Evolutionary conservation across 2,888 invertebrate genomes (phyloP), one percentile per base, ranked within the genome.

Genomic region (Dryomyza anilis): DNA sequence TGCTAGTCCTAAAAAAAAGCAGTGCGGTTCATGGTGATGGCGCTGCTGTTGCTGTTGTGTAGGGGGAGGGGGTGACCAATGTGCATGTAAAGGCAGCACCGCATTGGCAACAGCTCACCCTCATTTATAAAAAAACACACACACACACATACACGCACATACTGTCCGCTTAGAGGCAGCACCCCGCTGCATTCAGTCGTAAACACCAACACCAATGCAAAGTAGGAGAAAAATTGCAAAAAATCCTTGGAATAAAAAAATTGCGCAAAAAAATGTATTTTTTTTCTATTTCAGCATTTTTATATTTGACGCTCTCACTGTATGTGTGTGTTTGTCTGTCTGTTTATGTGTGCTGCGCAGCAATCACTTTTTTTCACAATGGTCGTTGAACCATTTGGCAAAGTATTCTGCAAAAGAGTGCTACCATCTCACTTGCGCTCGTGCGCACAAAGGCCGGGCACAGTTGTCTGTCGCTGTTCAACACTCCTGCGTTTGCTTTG

Each of bases 151-250:
- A 62, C 50, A 39, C 29, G 29, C 39, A 52, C 23, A 45, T 16
- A 48, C 12, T 8, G 6, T 7, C 1, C 4, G 36, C 36, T 8
- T 8, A 50, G 21, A 21, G 29, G 30, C 36, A 43, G 39, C 45
- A 36, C 23, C 36, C 25, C 23, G 36, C 36, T 39, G 19, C 25
- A 21, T 5, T 6, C 39, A 46, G 14, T 14, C 30, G 12, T 61
- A 67, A 64, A 61, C 62, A 67, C 67, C 57, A 65, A 65, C 36
- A 67, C 67, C 48, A 63, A 12, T 23, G 60, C 56, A 67, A 65
- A 36, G 59, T 48, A 65, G 63, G 67, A 59, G 67, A 67, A 67
- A 52, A 53, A 61, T 29, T 14, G 25, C 12, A 16, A 4, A 30
- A 39, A 19, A 61, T 29, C 12, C 2, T 10, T 5, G 39, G n/a